phyloP scores from a whole-genome alignment of 2,888 invertebrate genomes.

The Drosophila borealis region DNA sequence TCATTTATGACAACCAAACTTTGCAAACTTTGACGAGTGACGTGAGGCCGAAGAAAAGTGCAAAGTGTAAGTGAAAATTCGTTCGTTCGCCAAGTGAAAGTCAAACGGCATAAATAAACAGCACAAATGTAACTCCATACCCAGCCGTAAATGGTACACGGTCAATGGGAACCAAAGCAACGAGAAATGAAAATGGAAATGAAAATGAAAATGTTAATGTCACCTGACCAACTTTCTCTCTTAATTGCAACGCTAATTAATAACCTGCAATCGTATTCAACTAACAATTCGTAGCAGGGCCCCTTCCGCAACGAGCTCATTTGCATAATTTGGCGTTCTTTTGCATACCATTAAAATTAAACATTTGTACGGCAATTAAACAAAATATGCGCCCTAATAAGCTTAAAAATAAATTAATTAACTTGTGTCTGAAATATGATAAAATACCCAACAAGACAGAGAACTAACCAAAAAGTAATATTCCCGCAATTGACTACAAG shows the following conservation, averaged over 20 bases:
- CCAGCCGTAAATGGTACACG: slow-evolving; percentile 18
- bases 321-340: slow-evolving; percentile 42
- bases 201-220: slow-evolving; percentile 28
- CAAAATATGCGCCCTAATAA: slow-evolving; percentile 24
- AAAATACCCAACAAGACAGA: not conserved
- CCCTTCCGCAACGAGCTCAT: slow-evolving; percentile 9
- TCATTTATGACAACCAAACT: slow-evolving; percentile 77
- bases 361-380: slow-evolving; percentile 50
- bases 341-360: slow-evolving; percentile 43
- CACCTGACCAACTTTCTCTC: slow-evolving; percentile 41
- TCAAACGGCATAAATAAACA: slow-evolving; percentile 79
- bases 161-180: slow-evolving; percentile 10
- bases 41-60: slow-evolving; percentile 71
- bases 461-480: not conserved
- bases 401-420: slow-evolving; percentile 1
- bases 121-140: slow-evolving; percentile 33
- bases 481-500: not conserved
- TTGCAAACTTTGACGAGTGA: slow-evolving; percentile 65
- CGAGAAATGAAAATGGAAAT: not conserved
- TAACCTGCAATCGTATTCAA: slow-evolving; percentile 50
- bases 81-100: slow-evolving; percentile 62
- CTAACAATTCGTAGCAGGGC: slow-evolving; percentile 8
- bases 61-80: slow-evolving; percentile 66
- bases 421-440: not conserved
- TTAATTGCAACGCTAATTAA: slow-evolving; percentile 74